Evolutionary conservation across 2,113 vertebrate species (phyloP).

Genomic region (Archocentrus centrarchus): DNA sequence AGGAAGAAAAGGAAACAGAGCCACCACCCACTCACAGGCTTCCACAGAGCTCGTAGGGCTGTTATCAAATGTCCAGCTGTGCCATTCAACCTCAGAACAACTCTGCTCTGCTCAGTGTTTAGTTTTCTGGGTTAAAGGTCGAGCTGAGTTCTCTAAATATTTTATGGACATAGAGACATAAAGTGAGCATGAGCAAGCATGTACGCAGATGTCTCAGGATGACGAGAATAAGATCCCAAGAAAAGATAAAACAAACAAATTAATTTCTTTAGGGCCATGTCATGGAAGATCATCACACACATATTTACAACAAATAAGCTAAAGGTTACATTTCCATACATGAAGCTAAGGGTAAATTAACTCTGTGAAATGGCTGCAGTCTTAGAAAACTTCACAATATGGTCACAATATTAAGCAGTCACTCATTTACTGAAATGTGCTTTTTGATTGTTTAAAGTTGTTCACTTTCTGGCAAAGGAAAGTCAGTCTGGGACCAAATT

Average conservation of each 20-base stretch:
- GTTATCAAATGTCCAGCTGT: constrained; percentile 52
- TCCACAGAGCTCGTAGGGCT: constrained; percentile 51
- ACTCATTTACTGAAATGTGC: background rate
- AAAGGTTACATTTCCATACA: background rate
- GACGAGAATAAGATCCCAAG: constrained; percentile 8
- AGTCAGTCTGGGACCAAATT: background rate
- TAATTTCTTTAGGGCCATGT: background rate
- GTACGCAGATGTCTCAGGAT: constrained; percentile 12
- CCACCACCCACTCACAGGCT: constrained; percentile 68
- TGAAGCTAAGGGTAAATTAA: background rate
- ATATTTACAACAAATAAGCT: constrained; percentile 18
- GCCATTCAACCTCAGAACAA: constrained; percentile 37
- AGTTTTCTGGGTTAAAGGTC: constrained; percentile 40
- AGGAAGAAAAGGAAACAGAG: constrained; percentile 69
- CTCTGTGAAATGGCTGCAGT: background rate
- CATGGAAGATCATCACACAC: background rate
- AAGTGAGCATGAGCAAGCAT: background rate
- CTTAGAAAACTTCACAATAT: background rate
- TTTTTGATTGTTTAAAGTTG: constrained; percentile 4
- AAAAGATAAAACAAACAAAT: background rate
- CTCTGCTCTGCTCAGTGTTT: constrained; percentile 19
- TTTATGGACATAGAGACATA: constrained; percentile 6
- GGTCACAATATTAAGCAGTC: background rate
- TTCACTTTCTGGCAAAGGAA: background rate
- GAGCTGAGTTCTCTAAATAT: constrained; percentile 6